Percentiles rank a stretch among this genome's conserved stretches.
Evolutionary conservation across 2,888 invertebrate species (phyloP).

Genomic region (Agrenia bidenticulata): DNA sequence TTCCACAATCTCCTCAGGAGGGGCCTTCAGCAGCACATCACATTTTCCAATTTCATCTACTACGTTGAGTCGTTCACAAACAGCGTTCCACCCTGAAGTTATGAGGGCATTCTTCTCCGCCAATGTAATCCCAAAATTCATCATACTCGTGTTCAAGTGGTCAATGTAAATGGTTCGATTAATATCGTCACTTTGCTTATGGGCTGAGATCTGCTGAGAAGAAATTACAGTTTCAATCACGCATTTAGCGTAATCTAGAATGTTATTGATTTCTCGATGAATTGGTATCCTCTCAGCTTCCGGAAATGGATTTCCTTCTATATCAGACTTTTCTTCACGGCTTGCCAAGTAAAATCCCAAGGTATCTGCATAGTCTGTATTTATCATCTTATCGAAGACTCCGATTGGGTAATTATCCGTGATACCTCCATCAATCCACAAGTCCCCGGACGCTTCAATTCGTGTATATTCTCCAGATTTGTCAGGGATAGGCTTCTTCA

Average conservation of each 20-base stretch:
- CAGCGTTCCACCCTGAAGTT: conserved; percentile 17
- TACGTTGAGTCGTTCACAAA: neutral
- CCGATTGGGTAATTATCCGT: conserved; percentile 24
- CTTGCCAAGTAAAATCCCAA: conserved; percentile 24
- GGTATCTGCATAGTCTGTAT: conserved; percentile 4
- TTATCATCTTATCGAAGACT: conserved; percentile 12
- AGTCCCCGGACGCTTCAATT: conserved; percentile 1
- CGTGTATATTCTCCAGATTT: neutral
- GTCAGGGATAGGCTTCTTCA: conserved; percentile 13
- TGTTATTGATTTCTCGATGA: conserved; percentile 17
- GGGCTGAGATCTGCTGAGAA: conserved; percentile 17
- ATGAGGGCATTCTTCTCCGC: conserved; percentile 18
- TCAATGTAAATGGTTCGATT: conserved; percentile 23
- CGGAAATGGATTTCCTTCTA: neutral
- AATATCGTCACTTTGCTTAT: conserved; percentile 9
- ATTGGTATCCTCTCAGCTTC: neutral
- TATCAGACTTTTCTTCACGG: conserved; percentile 13
- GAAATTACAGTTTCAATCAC: conserved; percentile 16
- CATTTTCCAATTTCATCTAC: neutral
- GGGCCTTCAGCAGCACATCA: no score
- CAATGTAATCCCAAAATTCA: conserved; percentile 19
- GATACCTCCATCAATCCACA: conserved; percentile 26
- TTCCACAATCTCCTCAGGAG: no score
- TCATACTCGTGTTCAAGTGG: conserved; percentile 5
- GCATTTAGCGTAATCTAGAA: conserved; percentile 10